Conservation (phyloP, 2,113 vertebrate genomes). For the Trematocara nigrifrons region DNA sequence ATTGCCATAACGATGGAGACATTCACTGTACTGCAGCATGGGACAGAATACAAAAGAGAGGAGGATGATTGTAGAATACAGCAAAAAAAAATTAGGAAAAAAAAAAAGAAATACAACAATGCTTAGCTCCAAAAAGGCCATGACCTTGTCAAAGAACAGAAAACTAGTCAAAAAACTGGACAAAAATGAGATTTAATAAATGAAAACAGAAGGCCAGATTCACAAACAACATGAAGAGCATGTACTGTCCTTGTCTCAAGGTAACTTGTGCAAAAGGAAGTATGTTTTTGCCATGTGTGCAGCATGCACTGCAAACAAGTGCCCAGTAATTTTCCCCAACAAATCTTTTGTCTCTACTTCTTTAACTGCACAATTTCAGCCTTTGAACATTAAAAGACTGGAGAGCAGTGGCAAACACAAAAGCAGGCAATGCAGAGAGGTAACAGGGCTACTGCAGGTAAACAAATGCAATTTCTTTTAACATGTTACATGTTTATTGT, state of each 20-base stretch:
- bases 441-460: not conserved
- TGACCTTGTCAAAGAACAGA: conserved; percentile 36
- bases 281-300: conserved; percentile 10
- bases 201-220: conserved; percentile 28
- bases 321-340: not conserved
- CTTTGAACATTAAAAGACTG: not conserved
- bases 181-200: conserved; percentile 10
- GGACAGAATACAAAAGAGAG: not conserved
- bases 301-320: conserved; percentile 5
- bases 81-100: not conserved
- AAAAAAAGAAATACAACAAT: not conserved
- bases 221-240: conserved; percentile 14
- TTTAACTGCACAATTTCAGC: not conserved
- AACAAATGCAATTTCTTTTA: not conserved
- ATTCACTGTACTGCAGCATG: not conserved
- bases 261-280: conserved; percentile 14
- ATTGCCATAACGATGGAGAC: conserved; percentile 11
- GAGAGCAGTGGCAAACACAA: not conserved
- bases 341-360: not conserved
- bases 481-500: not conserved
- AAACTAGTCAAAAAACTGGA: not conserved
- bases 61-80: not conserved
- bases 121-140: not conserved
- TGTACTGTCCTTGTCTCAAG: conserved; percentile 37
- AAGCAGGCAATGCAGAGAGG: not conserved